Percentiles rank a stretch among this genome's conserved stretches.
Evolutionary conservation across 2,888 invertebrate species (phyloP).

Genomic region (Drosophila quinaria): DNA sequence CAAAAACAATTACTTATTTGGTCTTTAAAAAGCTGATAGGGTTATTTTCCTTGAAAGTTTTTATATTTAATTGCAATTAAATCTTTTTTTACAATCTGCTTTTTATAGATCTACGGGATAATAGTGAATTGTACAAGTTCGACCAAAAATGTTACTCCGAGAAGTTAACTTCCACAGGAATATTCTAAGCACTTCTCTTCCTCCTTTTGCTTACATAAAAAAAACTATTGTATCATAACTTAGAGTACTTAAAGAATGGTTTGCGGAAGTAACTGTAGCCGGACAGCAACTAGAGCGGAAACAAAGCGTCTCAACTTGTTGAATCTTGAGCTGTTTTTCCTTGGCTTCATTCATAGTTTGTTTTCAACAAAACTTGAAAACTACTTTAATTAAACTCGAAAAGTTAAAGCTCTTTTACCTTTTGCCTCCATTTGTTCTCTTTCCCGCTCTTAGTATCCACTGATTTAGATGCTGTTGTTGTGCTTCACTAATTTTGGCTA

Average conservation of each 20-base stretch:
- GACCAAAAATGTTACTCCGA: background rate
- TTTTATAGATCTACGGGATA: background rate
- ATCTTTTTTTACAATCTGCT: background rate
- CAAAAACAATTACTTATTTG: background rate
- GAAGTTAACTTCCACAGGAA: background rate
- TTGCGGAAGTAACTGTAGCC: conserved; percentile 3
- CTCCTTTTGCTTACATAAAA: background rate
- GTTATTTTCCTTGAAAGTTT: background rate
- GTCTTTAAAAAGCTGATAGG: background rate
- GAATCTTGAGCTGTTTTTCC: background rate
- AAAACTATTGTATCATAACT: conserved; percentile 5
- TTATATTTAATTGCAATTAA: background rate
- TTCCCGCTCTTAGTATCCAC: conserved; percentile 7
- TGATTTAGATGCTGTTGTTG: conserved; percentile 64
- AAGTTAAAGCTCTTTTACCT: background rate
- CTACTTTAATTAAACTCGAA: conserved; percentile 6
- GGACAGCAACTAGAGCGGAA: background rate
- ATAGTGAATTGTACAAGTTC: background rate
- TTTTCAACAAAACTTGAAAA: background rate
- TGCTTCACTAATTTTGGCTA: conserved; percentile 65
- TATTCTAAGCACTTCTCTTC: background rate
- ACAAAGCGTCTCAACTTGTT: conserved; percentile 8
- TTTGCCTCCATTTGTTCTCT: background rate
- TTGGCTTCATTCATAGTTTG: background rate
- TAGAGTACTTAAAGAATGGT: background rate